phyloP scores from a whole-genome alignment of 2,113 vertebrate genomes.

The Solea solea region DNA sequence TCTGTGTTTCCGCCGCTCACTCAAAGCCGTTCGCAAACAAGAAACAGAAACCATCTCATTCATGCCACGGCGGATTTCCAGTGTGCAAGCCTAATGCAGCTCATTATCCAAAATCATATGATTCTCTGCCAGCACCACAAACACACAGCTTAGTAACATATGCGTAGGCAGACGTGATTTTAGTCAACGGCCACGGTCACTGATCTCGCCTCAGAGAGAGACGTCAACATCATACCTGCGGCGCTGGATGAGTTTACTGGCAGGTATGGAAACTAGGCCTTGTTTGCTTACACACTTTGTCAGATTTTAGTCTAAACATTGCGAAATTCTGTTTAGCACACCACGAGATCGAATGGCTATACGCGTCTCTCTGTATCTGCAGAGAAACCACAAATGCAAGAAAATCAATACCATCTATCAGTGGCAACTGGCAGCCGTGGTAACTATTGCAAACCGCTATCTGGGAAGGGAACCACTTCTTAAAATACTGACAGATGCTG shows the following conservation, averaged over 20 bases:
- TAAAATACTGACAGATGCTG: constrained; percentile 41
- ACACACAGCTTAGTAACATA: constrained; percentile 37
- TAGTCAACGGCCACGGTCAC: neutral
- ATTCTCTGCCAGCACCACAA: constrained; percentile 43
- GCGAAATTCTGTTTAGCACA: neutral
- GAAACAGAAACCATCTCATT: too few species aligned
- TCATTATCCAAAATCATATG: constrained; percentile 48
- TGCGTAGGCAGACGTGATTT: constrained; percentile 33
- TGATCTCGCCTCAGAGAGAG: constrained; percentile 19
- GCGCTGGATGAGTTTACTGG: constrained; percentile 7
- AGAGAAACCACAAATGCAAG: constrained; percentile 8
- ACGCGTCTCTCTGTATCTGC: constrained; percentile 3
- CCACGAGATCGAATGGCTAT: constrained; percentile 3
- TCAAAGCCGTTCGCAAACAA: too few species aligned
- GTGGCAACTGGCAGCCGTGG: constrained; percentile 9
- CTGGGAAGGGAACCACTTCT: constrained; percentile 9
- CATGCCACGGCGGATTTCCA: too few species aligned
- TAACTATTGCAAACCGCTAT: constrained; percentile 17
- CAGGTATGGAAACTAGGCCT: constrained; percentile 7
- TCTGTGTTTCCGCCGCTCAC: neutral
- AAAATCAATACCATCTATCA: constrained; percentile 22
- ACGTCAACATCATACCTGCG: constrained; percentile 25
- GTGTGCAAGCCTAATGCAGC: too few species aligned
- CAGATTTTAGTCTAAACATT: constrained; percentile 6
- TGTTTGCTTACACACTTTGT: neutral